Evolutionary conservation across 2,797 vertebrate genomes (phyloP).

Genomic region (Chiloscyllium punctatum): DNA sequence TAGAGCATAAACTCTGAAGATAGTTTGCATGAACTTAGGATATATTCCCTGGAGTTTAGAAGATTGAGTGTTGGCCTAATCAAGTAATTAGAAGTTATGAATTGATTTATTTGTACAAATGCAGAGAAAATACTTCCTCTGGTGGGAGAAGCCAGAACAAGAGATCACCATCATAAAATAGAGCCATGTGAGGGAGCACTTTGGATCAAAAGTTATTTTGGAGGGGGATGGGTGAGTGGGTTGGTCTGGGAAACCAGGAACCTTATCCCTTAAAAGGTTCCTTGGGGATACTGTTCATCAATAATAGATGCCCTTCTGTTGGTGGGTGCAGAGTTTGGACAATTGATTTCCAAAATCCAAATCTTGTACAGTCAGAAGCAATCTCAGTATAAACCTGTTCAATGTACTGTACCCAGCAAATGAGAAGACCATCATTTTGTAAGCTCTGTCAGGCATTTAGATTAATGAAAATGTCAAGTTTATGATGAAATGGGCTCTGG

Average conservation of each 20-base stretch:
- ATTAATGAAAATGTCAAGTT: neutral
- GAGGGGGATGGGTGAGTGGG: neutral
- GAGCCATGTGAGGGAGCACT: neutral
- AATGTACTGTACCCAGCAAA: neutral
- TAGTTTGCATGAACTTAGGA: neutral
- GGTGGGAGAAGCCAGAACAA: neutral
- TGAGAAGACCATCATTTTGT: neutral
- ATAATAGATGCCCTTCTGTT: neutral
- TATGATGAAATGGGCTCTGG: neutral
- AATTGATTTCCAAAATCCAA: neutral
- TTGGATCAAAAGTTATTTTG: neutral
- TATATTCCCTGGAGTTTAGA: neutral
- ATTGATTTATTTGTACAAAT: neutral
- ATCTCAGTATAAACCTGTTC: neutral
- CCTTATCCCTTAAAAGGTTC: neutral
- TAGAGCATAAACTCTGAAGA: neutral
- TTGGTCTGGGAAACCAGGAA: neutral
- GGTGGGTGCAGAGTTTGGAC: neutral
- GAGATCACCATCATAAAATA: neutral
- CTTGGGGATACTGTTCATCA: neutral
- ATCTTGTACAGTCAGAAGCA: neutral
- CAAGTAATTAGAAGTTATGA: neutral
- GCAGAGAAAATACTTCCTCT: neutral
- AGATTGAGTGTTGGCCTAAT: neutral
- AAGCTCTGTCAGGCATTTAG: too few relatives aligned